Conservation (phyloP, 2,113 vertebrate genomes). For the Dolichotis patagonum region DNA sequence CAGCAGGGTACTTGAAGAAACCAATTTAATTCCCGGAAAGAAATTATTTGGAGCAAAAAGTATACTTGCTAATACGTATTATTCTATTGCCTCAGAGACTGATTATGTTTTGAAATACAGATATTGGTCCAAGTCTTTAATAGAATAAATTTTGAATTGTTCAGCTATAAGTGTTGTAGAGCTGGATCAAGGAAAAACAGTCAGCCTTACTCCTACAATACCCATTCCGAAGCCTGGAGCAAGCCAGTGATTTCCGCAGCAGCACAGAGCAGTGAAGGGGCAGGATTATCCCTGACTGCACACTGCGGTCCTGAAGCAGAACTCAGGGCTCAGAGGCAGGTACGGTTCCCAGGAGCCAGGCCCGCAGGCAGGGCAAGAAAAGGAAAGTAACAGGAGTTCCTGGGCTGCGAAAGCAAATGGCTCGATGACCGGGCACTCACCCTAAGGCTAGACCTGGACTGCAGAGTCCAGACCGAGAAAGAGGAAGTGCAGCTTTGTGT, state of each 20-base stretch:
- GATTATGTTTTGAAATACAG: background rate
- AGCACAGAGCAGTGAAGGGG: background rate
- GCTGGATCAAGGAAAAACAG: background rate
- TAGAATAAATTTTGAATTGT: conserved; percentile 6
- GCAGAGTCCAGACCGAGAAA: background rate
- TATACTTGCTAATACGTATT: background rate
- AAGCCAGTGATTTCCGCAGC: background rate
- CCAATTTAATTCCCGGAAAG: background rate
- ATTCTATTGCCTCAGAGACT: background rate
- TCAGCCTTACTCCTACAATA: background rate
- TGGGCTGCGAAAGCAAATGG: background rate
- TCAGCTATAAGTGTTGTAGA: conserved; percentile 11
- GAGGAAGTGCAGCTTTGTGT: background rate
- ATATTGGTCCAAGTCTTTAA: background rate
- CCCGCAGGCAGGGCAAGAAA: background rate
- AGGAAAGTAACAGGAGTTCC: background rate
- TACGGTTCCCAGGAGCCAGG: background rate
- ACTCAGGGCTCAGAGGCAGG: background rate
- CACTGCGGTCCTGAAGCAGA: background rate
- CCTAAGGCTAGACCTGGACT: background rate
- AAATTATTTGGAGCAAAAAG: background rate
- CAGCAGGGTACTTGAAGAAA: background rate
- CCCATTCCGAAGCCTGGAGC: background rate
- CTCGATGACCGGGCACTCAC: background rate
- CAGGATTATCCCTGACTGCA: background rate